Conservation (phyloP, 2,113 vertebrate species). For the Donacobius atricapilla region DNA sequence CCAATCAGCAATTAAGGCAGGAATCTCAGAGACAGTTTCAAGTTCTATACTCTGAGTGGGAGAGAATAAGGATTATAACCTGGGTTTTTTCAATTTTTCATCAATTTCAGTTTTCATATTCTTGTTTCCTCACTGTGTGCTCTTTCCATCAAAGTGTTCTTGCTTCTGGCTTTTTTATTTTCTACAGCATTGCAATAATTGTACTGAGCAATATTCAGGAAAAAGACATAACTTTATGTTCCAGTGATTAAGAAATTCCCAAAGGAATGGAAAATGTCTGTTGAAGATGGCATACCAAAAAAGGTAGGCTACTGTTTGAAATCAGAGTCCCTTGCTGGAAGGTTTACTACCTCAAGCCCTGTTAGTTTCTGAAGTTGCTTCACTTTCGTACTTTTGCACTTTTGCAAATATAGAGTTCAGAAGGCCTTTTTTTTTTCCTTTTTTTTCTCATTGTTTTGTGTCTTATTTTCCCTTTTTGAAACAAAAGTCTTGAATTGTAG, state of each 20-base stretch:
- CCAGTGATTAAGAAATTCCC: neutral
- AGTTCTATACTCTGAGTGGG: neutral
- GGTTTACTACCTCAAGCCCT: neutral
- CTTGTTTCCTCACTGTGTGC: neutral
- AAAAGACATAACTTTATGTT: neutral
- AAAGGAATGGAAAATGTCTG: neutral
- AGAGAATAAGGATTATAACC: neutral
- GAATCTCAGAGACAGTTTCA: neutral
- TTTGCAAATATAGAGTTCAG: neutral
- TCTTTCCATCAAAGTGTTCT: neutral
- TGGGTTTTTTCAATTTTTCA: accelerated
- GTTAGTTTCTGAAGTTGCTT: neutral
- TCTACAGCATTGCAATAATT: neutral
- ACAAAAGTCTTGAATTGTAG: neutral
- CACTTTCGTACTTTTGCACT: neutral
- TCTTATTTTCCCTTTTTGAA: neutral
- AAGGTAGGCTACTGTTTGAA: neutral
- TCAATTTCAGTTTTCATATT: neutral
- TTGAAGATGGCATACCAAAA: neutral
- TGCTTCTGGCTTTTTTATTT: neutral
- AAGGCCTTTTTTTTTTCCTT: neutral
- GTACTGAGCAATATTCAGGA: neutral
- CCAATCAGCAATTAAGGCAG: neutral
- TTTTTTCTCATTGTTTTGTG: neutral
- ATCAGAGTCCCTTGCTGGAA: neutral